Evolutionary conservation across 2,113 vertebrate genomes (phyloP).

Genomic region (Megaptera novaeangliae): DNA sequence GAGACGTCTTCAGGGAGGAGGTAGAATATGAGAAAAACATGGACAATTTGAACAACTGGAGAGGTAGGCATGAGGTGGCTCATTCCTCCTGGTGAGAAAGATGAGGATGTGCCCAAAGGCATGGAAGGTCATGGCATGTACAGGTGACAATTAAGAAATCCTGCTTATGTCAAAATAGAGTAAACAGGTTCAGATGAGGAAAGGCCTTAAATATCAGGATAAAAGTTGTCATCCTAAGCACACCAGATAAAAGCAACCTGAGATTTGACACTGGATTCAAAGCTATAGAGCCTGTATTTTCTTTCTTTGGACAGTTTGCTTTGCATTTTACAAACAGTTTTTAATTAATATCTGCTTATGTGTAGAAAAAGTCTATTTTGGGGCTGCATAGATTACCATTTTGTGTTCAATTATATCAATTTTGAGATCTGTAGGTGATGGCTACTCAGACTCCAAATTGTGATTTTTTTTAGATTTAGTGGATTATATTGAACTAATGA

Average conservation of each 20-base stretch:
- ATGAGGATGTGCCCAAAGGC: not conserved
- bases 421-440: not conserved
- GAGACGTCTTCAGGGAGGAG: not conserved
- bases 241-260: not conserved
- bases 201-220: not conserved
- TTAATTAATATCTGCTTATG: not conserved
- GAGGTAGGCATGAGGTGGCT: not conserved
- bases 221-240: not conserved
- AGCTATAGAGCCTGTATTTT: not conserved
- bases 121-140: not conserved
- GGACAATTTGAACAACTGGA: not conserved
- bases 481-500: not conserved
- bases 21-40: not conserved
- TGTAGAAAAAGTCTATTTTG: not conserved
- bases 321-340: not conserved
- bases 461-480: not conserved
- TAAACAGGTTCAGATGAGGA: not conserved
- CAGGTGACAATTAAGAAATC: not conserved
- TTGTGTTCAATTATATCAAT: not conserved
- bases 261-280: not conserved
- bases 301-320: not conserved
- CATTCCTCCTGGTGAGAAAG: not conserved
- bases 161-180: not conserved
- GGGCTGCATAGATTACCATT: slow-evolving; percentile 1
- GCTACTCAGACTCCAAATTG: not conserved